Conservation (phyloP, 1,140 invertebrate species). For the Saxidomus purpurata region DNA sequence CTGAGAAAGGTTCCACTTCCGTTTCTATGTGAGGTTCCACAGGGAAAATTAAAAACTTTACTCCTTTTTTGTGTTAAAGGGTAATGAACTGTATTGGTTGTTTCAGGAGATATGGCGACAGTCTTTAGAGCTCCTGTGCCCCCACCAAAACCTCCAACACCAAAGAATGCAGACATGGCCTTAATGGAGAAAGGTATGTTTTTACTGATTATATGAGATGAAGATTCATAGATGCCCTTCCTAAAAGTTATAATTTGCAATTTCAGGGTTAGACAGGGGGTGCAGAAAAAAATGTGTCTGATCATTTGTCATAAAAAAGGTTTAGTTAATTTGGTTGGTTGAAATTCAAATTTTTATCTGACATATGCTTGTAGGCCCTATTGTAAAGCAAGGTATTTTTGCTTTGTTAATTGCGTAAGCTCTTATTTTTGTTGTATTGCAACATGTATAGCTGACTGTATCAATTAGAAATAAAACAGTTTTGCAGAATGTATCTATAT, state of each 20-base stretch:
- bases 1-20: no score
- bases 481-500: no score
- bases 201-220: no score
- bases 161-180: conserved; percentile 20
- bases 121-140: conserved; percentile 26
- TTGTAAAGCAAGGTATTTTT: no score
- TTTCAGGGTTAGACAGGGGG: neutral
- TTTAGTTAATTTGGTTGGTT: neutral
- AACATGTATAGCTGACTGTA: no score
- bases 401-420: no score
- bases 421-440: no score
- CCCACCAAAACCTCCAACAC: conserved; percentile 36
- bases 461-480: no score
- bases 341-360: no score
- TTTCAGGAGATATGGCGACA: conserved; percentile 4
- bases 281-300: neutral
- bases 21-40: no score
- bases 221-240: neutral
- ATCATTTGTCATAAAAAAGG: neutral
- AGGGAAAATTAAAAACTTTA: neutral
- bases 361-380: no score
- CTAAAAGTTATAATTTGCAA: no score
- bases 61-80: neutral
- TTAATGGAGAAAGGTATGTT: neutral
- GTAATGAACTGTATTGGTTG: neutral